Evolutionary conservation across 2,113 vertebrate genomes (phyloP).

Genomic region (Tursiops truncatus): DNA sequence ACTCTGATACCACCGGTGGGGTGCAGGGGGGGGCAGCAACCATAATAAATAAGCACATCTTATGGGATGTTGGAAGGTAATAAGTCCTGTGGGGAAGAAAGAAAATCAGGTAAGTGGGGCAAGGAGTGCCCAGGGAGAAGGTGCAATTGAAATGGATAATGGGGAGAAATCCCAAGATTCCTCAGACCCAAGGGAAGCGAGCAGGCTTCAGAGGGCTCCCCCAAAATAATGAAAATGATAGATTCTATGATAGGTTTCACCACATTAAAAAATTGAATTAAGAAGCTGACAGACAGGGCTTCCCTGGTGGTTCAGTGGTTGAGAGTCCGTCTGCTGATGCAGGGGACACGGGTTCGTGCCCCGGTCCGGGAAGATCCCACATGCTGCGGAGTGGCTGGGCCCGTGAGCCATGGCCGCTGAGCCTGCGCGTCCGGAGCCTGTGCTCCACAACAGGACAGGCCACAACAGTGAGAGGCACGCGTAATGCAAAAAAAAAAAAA

Average conservation of each 20-base stretch:
- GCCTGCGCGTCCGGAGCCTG: no score
- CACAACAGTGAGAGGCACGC: no score
- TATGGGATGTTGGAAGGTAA: neutral
- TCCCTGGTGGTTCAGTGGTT: no score
- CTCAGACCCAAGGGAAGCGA: neutral
- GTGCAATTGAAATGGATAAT: neutral
- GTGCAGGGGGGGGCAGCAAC: neutral
- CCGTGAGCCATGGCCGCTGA: no score
- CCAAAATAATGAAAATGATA: neutral
- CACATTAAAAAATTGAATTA: neutral
- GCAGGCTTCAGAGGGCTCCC: neutral
- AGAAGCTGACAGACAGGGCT: neutral
- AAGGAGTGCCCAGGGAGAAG: neutral
- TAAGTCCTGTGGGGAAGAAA: neutral
- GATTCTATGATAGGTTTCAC: neutral
- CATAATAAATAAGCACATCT: neutral
- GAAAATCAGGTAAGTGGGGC: neutral
- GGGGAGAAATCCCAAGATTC: neutral
- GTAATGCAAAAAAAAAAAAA: no score
- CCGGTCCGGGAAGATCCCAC: no score
- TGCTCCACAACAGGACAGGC: no score
- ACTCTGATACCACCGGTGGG: neutral
- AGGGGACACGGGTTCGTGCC: no score
- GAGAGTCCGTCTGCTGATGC: no score
- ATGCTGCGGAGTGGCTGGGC: no score